A percentile compares a stretch with the other conserved stretches of the same genome.
Conservation (phyloP, 2,888 invertebrate genomes). For the Drosophila kanekoi region DNA sequence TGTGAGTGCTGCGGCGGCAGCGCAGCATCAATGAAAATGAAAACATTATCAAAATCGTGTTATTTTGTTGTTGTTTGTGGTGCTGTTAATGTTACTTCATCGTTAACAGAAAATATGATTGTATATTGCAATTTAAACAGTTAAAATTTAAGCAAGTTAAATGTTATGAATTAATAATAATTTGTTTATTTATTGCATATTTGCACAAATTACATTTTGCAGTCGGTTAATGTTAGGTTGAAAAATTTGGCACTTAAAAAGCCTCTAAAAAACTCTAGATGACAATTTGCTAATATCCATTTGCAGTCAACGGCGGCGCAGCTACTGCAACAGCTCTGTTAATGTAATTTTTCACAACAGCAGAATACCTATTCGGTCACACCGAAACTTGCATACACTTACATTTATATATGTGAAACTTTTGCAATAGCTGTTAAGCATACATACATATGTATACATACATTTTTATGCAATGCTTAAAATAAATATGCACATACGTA, state of each 20-base stretch:
- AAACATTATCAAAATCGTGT: conserved; percentile 17
- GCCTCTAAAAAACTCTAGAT: conserved; percentile 5
- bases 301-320: conserved; percentile 14
- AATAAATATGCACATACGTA: neutral
- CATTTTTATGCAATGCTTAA: neutral
- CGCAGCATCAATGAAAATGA: conserved; percentile 53
- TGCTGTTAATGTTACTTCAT: conserved; percentile 2
- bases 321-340: conserved; percentile 6
- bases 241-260: neutral
- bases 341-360: neutral
- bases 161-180: neutral
- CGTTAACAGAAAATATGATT: neutral
- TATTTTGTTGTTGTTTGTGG: conserved; percentile 1
- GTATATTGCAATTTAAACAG: too few species aligned
- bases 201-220: neutral
- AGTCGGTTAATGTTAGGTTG: conserved; percentile 5
- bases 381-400: conserved; percentile 35
- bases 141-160: too few species aligned
- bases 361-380: neutral
- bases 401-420: neutral
- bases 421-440: neutral
- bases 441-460: neutral
- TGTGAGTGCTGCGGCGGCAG: conserved; percentile 25
- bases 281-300: conserved; percentile 21
- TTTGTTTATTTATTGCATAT: neutral